Conservation (phyloP, 1,140 invertebrate species). For the Oryzaephilus surinamensis region DNA sequence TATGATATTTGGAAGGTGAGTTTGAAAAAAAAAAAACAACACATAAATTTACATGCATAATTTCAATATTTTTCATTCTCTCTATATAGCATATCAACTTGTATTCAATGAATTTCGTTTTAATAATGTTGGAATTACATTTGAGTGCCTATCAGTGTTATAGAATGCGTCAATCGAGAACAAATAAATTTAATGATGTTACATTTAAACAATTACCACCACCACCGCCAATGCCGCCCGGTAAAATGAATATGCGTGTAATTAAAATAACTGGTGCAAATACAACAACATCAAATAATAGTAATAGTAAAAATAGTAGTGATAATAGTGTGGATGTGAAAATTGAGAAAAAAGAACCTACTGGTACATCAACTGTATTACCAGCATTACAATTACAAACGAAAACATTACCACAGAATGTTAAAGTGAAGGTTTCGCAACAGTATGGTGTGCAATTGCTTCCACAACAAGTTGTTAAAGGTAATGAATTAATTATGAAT, state of each 20-base stretch:
- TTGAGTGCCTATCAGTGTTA: slow-evolving; percentile 77
- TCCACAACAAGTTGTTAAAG: slow-evolving; percentile 47
- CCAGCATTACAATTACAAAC: background rate
- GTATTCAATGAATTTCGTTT: slow-evolving; percentile 55
- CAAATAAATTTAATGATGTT: slow-evolving; percentile 62
- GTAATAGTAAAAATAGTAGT: background rate
- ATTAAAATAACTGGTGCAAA: slow-evolving; percentile 15
- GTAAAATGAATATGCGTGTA: slow-evolving; percentile 28
- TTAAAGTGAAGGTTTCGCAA: slow-evolving; percentile 26
- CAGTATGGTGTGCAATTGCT: slow-evolving; percentile 43
- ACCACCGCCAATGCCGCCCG: slow-evolving; percentile 52
- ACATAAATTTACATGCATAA: background rate
- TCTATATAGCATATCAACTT: slow-evolving; percentile 66
- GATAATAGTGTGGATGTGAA: slow-evolving; percentile 2
- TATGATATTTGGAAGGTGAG: slow-evolving; percentile 72
- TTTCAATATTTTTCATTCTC: slow-evolving; percentile 29
- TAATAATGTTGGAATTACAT: slow-evolving; percentile 58
- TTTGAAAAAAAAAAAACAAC: slow-evolving; percentile 10
- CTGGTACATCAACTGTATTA: slow-evolving; percentile 36
- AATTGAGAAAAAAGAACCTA: slow-evolving; percentile 37
- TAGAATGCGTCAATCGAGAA: slow-evolving; percentile 58
- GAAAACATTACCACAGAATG: slow-evolving; percentile 13
- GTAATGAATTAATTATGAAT: slow-evolving; percentile 13
- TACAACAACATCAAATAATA: slow-evolving; percentile 1
- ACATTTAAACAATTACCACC: slow-evolving; percentile 36